Percentiles rank a stretch among this genome's conserved stretches.
These are phyloP conservation scores for Myanophis thanlyinensis DNA, from an alignment of 2,113 vertebrate species.

Conservation along the genomic window DNA sequence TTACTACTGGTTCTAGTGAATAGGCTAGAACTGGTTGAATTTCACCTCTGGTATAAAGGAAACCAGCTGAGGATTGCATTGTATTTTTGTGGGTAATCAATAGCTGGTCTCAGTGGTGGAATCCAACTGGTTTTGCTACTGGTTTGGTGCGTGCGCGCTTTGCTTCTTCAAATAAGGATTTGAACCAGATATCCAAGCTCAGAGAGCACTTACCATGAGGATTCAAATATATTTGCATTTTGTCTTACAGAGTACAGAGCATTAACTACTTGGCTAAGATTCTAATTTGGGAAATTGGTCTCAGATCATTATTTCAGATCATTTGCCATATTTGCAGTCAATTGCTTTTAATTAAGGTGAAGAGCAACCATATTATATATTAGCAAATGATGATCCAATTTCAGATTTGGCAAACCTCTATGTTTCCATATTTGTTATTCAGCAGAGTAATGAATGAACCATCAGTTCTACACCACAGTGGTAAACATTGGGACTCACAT, in stretches of 20 bases:
- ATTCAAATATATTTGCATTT: background rate
- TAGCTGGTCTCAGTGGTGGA: too few relatives aligned
- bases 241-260: background rate
- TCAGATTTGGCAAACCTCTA: constrained; percentile 17
- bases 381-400: background rate
- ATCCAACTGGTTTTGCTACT: too few relatives aligned
- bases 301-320: background rate
- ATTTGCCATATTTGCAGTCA: background rate
- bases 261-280: background rate
- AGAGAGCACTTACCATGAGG: background rate
- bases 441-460: background rate
- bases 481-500: background rate
- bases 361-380: background rate
- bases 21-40: too few relatives aligned
- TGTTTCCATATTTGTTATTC: constrained; percentile 34
- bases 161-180: background rate
- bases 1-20: too few relatives aligned
- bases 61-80: background rate
- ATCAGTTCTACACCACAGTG: background rate
- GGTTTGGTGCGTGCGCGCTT: too few relatives aligned
- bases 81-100: background rate
- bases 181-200: background rate
- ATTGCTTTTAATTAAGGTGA: background rate
- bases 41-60: too few relatives aligned
- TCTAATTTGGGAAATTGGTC: background rate